Conservation (phyloP, 2,888 invertebrate species). For the Fissipunctia ypsillon region DNA sequence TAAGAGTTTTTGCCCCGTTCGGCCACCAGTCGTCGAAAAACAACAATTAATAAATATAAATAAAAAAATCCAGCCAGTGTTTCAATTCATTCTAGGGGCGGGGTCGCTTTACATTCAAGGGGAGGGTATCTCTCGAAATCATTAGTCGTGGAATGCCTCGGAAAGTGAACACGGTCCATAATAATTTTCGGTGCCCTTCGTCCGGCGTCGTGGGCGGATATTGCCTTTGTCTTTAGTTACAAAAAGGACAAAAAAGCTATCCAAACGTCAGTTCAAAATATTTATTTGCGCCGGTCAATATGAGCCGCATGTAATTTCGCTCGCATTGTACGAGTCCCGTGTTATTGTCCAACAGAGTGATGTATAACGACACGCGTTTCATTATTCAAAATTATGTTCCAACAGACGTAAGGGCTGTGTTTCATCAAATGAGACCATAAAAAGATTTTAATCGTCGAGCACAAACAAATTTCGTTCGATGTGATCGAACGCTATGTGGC, state of each 20-base stretch:
- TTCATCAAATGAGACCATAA: constrained; percentile 55
- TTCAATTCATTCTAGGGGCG: constrained; percentile 90
- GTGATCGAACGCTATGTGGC: constrained; percentile 40
- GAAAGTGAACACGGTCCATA: constrained; percentile 84
- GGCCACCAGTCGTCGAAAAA: constrained; percentile 86
- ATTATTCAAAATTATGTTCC: constrained; percentile 80
- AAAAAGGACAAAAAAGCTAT: constrained; percentile 81
- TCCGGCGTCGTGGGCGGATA: constrained; percentile 86
- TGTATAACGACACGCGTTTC: constrained; percentile 78
- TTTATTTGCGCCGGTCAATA: constrained; percentile 85
- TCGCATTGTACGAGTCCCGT: constrained; percentile 78
- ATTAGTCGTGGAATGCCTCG: constrained; percentile 88
- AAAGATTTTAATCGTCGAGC: constrained; percentile 54
- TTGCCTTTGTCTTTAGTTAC: constrained; percentile 87
- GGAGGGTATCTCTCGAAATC: constrained; percentile 89
- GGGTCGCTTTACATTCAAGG: constrained; percentile 90
- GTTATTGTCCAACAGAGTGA: constrained; percentile 82
- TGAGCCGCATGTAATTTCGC: constrained; percentile 84
- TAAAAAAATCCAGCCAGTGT: constrained; percentile 84
- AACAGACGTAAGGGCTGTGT: constrained; percentile 66
- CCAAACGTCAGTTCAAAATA: constrained; percentile 85
- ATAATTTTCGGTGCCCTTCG: constrained; percentile 88
- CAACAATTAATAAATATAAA: constrained; percentile 88
- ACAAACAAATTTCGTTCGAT: constrained; percentile 56
- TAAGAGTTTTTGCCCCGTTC: constrained; percentile 71